Evolutionary conservation across 2,888 invertebrate species (phyloP).

Genomic region (Brenthis daphne): DNA sequence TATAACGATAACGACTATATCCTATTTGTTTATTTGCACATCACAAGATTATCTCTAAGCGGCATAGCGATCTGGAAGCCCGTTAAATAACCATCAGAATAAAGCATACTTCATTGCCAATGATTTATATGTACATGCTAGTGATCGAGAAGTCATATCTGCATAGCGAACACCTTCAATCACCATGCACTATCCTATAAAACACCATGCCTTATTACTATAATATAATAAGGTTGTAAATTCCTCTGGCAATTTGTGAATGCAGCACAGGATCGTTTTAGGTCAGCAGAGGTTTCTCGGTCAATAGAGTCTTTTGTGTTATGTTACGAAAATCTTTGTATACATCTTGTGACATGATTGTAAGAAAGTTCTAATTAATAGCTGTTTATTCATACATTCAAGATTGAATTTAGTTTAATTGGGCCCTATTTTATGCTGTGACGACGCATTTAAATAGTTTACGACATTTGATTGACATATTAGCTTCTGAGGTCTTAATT

Average conservation of each 20-base stretch:
- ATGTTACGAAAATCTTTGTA: constrained; percentile 35
- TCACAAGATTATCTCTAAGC: constrained; percentile 1
- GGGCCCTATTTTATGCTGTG: not conserved
- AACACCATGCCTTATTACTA: too few relatives aligned
- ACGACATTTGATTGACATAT: too few relatives aligned
- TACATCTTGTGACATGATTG: constrained; percentile 18
- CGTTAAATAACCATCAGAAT: constrained; percentile 32
- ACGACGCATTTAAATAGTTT: not conserved
- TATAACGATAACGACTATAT: not conserved
- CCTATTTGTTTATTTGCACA: constrained; percentile 4
- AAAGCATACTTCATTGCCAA: constrained; percentile 31
- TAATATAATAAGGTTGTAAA: constrained; percentile 4
- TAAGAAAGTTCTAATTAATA: constrained; percentile 9
- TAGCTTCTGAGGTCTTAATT: too few relatives aligned
- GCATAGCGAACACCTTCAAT: constrained; percentile 34
- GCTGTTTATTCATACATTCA: not conserved
- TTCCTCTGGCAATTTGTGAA: not conserved
- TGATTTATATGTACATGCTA: constrained; percentile 33
- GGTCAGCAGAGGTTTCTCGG: constrained; percentile 42
- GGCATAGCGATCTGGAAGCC: constrained; percentile 8
- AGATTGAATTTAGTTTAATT: not conserved
- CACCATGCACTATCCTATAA: not conserved
- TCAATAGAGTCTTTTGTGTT: constrained; percentile 41
- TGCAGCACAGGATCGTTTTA: constrained; percentile 18
- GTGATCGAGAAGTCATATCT: constrained; percentile 30